Conservation (phyloP, 2,797 vertebrate genomes). For the Cheirogaleus major region DNA sequence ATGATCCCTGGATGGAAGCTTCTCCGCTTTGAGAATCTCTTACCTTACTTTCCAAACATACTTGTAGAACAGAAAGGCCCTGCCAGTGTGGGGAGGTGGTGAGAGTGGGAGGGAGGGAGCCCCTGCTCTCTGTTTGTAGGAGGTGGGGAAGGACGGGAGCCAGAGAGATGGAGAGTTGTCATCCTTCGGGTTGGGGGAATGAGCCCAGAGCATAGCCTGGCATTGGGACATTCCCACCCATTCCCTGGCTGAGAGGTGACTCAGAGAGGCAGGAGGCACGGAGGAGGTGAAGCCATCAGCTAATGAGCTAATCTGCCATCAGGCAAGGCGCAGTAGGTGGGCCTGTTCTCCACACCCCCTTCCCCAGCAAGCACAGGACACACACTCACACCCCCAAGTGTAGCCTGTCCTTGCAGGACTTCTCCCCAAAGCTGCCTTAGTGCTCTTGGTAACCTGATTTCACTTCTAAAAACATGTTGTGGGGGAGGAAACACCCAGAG, state of each 20-base stretch:
- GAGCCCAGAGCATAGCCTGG: background rate
- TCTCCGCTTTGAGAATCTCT: background rate
- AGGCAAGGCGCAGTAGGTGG: background rate
- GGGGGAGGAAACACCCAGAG: slow-evolving; percentile 48
- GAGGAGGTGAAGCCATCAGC: background rate
- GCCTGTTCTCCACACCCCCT: background rate
- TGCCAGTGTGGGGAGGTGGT: background rate
- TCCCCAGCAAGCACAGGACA: background rate
- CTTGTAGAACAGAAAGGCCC: background rate
- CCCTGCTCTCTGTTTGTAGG: background rate
- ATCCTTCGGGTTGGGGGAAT: background rate
- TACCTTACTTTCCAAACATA: background rate
- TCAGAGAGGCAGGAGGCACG: background rate
- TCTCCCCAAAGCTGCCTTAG: slow-evolving; percentile 37
- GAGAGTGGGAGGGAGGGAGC: too few species aligned
- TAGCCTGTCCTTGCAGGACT: background rate
- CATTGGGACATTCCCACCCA: background rate
- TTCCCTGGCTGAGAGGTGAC: background rate
- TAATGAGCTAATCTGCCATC: background rate
- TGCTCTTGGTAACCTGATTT: slow-evolving; percentile 28
- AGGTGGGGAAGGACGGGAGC: background rate
- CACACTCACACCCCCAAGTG: background rate
- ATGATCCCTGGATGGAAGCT: background rate
- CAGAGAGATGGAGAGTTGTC: background rate
- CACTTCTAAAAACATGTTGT: slow-evolving; percentile 53